Percentiles rank a stretch among this genome's conserved stretches.
Evolutionary conservation across 2,888 invertebrate genomes (phyloP).

Genomic region (Rhyacophila evoluta): DNA sequence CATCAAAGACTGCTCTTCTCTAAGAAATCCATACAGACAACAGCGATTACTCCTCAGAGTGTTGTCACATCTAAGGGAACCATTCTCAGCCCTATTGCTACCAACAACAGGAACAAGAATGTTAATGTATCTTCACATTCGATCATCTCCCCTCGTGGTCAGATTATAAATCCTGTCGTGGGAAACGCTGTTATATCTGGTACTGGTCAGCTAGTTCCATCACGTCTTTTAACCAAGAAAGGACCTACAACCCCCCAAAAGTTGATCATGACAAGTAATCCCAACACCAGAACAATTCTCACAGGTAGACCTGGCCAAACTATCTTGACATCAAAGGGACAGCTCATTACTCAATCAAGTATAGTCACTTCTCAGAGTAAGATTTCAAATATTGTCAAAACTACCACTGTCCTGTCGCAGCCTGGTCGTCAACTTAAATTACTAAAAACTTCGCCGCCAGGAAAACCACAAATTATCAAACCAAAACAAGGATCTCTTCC

Average conservation of each 20-base stretch:
- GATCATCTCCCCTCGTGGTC: conserved; percentile 53
- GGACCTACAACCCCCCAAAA: background rate
- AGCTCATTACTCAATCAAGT: conserved; percentile 61
- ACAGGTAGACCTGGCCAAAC: conserved; percentile 63
- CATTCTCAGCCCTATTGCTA: background rate
- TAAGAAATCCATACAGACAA: conserved; percentile 59
- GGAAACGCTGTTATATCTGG: conserved; percentile 47
- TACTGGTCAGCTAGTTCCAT: conserved; percentile 48
- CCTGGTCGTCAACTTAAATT: conserved; percentile 3
- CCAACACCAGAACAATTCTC: conserved; percentile 59
- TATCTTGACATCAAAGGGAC: conserved; percentile 59
- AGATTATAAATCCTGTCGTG: conserved; percentile 57
- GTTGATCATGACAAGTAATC: conserved; percentile 61
- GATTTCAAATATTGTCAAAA: conserved; percentile 29
- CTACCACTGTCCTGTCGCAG: background rate
- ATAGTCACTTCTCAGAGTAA: conserved; percentile 56
- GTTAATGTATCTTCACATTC: conserved; percentile 56
- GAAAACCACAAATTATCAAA: conserved; percentile 14
- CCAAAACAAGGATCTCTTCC: conserved; percentile 64
- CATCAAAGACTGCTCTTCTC: conserved; percentile 73
- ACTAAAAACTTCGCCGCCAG: background rate
- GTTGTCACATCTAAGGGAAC: conserved; percentile 40
- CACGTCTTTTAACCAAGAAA: background rate
- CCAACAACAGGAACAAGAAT: background rate
- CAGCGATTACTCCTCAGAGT: conserved; percentile 58